Evolutionary conservation across 2,797 vertebrate species (phyloP).

Genomic region (Choloepus didactylus): DNA sequence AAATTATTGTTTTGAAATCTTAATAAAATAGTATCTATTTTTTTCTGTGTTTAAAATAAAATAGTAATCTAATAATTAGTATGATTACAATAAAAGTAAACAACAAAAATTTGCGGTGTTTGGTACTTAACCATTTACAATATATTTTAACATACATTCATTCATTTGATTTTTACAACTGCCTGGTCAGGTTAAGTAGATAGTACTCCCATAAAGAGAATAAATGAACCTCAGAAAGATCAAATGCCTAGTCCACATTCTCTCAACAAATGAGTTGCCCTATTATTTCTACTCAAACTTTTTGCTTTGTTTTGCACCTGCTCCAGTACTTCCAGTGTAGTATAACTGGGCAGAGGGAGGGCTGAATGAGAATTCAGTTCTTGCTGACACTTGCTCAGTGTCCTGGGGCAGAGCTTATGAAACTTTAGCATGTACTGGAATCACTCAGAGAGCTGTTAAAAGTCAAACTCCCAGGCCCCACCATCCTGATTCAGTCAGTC

Average conservation of each 20-base stretch:
- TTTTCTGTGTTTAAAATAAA: slow-evolving; percentile 55
- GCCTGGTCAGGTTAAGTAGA: neutral
- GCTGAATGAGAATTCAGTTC: neutral
- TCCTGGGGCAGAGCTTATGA: neutral
- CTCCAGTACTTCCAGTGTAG: neutral
- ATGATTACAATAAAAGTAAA: neutral
- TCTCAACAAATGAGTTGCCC: neutral
- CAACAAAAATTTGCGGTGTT: neutral
- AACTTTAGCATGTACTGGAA: fast-evolving
- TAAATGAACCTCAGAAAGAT: neutral
- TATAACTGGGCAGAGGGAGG: neutral
- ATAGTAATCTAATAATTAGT: neutral
- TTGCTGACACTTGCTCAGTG: neutral
- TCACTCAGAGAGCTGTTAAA: neutral
- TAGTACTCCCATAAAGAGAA: neutral
- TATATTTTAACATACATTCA: neutral
- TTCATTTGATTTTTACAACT: slow-evolving; percentile 1
- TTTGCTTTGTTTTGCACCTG: neutral
- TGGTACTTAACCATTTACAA: neutral
- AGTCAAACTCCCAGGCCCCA: neutral
- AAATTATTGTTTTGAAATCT: slow-evolving; percentile 58
- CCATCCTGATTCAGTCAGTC: neutral
- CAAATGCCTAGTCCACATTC: neutral
- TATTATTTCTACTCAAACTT: neutral
- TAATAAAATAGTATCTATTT: slow-evolving; percentile 31